phyloP scores from a whole-genome alignment of 2,113 vertebrate genomes.

The Nansenia antarctica region DNA sequence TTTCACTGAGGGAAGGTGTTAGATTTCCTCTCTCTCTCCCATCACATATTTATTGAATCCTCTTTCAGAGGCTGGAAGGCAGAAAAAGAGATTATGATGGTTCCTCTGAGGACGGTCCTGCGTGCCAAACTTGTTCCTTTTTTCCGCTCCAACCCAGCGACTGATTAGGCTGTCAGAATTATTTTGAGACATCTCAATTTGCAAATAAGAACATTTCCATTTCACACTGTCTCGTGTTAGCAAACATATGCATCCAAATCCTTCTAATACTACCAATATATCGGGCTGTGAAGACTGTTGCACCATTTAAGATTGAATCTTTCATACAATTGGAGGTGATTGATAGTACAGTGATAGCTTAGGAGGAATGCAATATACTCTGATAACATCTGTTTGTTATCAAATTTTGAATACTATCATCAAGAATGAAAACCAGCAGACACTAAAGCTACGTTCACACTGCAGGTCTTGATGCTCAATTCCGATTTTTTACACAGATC shows the following conservation, averaged over 20 bases:
- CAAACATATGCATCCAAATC: slow-evolving; percentile 45
- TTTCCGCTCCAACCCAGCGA: slow-evolving; percentile 68
- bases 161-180: slow-evolving; percentile 86
- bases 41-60: slow-evolving; percentile 89
- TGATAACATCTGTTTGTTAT: too few relatives aligned
- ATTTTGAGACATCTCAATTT: slow-evolving; percentile 89
- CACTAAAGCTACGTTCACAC: neutral
- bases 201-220: slow-evolving; percentile 84
- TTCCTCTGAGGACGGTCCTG: slow-evolving; percentile 80
- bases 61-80: slow-evolving; percentile 81
- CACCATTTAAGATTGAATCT: neutral
- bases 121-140: slow-evolving; percentile 79
- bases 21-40: slow-evolving; percentile 62
- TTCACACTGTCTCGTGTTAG: slow-evolving; percentile 45
- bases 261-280: slow-evolving; percentile 6
- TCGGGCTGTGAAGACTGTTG: neutral
- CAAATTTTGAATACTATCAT: too few relatives aligned
- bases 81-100: slow-evolving; percentile 86
- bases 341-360: neutral
- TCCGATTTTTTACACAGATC: too few relatives aligned
- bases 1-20: slow-evolving; percentile 67
- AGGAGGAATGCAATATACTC: neutral
- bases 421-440: neutral
- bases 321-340: neutral
- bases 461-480: too few relatives aligned